Conservation (phyloP, 2,888 invertebrate genomes). For the Byasa hedistus region DNA sequence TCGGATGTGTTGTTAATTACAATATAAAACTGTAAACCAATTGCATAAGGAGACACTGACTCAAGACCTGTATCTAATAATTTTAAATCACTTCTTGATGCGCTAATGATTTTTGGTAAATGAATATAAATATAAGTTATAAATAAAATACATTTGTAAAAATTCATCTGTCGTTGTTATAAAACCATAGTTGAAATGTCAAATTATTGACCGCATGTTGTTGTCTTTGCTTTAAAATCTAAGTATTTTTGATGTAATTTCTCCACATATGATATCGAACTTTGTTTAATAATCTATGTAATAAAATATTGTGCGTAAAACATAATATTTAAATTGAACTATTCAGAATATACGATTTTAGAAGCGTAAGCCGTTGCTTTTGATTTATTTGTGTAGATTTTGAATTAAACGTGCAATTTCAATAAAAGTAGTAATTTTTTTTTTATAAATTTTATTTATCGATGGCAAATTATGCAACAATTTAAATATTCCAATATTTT, state of each 20-base stretch:
- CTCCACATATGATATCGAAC: too few relatives aligned
- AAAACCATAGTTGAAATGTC: constrained; percentile 28
- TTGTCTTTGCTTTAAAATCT: too few relatives aligned
- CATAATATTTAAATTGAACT: too few relatives aligned
- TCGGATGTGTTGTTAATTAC: constrained; percentile 53
- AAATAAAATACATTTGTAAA: constrained; percentile 56
- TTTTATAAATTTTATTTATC: constrained; percentile 19
- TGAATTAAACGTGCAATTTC: too few relatives aligned
- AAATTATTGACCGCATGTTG: neutral
- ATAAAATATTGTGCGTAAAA: too few relatives aligned
- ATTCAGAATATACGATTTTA: too few relatives aligned
- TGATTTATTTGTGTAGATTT: too few relatives aligned
- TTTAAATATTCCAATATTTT: constrained; percentile 14
- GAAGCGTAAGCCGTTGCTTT: too few relatives aligned
- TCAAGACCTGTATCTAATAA: constrained; percentile 44
- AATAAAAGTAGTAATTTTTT: constrained; percentile 1
- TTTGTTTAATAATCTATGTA: too few relatives aligned
- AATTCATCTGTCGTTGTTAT: constrained; percentile 52
- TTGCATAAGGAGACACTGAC: constrained; percentile 38
- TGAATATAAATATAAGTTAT: constrained; percentile 44
- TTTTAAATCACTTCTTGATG: constrained; percentile 40
- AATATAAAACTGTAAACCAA: constrained; percentile 52
- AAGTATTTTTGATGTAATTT: too few relatives aligned
- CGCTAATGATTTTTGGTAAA: constrained; percentile 36
- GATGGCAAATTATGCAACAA: constrained; percentile 20